Conservation (phyloP, 2,888 invertebrate species). For the Diloba caeruleocephala region DNA sequence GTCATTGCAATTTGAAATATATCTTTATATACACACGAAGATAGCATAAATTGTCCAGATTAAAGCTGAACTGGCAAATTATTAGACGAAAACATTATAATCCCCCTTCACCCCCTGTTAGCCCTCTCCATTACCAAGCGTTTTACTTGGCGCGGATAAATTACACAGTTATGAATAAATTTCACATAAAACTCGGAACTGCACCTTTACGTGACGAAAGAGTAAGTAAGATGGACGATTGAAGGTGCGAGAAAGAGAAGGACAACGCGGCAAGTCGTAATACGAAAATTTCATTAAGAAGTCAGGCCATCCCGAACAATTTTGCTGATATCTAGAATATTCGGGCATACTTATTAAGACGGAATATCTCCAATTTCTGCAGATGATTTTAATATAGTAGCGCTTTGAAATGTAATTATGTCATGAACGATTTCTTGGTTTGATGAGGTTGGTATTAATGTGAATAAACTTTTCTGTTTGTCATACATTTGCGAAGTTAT, state of each 20-base stretch:
- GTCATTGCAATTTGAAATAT: conserved; percentile 4
- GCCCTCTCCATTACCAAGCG: conserved; percentile 77
- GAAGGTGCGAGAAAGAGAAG: conserved; percentile 62
- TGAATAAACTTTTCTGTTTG: conserved; percentile 39
- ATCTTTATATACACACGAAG: conserved; percentile 47
- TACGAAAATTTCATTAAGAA: conserved; percentile 89
- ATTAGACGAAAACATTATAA: conserved; percentile 77
- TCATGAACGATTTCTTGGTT: conserved; percentile 34
- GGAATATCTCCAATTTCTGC: conserved; percentile 78
- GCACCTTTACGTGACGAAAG: conserved; percentile 85
- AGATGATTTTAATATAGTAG: conserved; percentile 80
- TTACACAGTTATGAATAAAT: conserved; percentile 90
- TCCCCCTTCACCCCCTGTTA: conserved; percentile 62
- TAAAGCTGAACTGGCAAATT: conserved; percentile 80
- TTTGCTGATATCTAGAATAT: conserved; percentile 85
- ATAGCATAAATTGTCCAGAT: conserved; percentile 78
- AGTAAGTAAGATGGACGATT: conserved; percentile 62
- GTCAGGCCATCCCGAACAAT: conserved; percentile 82
- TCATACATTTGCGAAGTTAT: conserved; percentile 28
- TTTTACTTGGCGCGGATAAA: conserved; percentile 87
- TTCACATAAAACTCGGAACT: conserved; percentile 88
- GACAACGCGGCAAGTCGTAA: conserved; percentile 76
- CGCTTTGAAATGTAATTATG: conserved; percentile 41
- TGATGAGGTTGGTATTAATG: conserved; percentile 32
- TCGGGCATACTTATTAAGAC: conserved; percentile 81